phyloP scores from a whole-genome alignment of 2,888 invertebrate species.

The Macroteleia sp. region DNA sequence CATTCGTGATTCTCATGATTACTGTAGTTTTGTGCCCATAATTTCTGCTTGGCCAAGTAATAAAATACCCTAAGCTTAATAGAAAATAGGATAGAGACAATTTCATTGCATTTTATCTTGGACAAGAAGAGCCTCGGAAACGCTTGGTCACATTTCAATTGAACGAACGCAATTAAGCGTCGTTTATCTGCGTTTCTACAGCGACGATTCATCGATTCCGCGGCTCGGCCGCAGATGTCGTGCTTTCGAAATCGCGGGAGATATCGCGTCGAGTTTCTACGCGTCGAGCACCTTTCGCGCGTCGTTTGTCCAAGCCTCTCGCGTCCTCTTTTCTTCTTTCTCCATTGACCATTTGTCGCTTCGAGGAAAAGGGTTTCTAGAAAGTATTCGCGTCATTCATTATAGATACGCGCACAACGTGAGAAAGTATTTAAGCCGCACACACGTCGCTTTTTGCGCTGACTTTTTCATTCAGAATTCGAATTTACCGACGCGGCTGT shows the following conservation, averaged over 20 bases:
- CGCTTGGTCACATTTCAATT: conserved; percentile 23
- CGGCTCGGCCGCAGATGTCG: conserved; percentile 27
- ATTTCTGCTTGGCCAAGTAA: conserved; percentile 16
- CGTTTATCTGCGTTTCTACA: conserved; percentile 18
- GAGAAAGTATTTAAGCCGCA: conserved; percentile 48
- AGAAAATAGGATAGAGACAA: conserved; percentile 31
- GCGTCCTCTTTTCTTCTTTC: conserved; percentile 52
- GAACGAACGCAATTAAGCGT: conserved; percentile 34
- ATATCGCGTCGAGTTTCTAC: conserved; percentile 45
- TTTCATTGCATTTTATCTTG: conserved; percentile 15
- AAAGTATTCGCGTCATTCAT: conserved; percentile 59
- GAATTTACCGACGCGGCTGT: conserved; percentile 10
- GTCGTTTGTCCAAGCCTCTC: conserved; percentile 27
- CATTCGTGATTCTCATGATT: conserved; percentile 16
- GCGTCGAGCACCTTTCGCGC: conserved; percentile 44
- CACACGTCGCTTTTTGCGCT: conserved; percentile 24
- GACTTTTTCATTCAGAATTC: conserved; percentile 34
- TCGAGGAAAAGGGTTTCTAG: conserved; percentile 62
- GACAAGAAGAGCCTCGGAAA: not conserved
- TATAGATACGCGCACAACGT: conserved; percentile 36
- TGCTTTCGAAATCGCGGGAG: conserved; percentile 49
- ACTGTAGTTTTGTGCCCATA: conserved; percentile 15
- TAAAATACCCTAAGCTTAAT: conserved; percentile 28
- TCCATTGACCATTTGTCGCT: conserved; percentile 59
- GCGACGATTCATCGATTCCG: conserved; percentile 23